These are phyloP conservation scores for Meriones unguiculatus DNA, from an alignment of 2,113 vertebrate genomes.

Conservation along the genomic window DNA sequence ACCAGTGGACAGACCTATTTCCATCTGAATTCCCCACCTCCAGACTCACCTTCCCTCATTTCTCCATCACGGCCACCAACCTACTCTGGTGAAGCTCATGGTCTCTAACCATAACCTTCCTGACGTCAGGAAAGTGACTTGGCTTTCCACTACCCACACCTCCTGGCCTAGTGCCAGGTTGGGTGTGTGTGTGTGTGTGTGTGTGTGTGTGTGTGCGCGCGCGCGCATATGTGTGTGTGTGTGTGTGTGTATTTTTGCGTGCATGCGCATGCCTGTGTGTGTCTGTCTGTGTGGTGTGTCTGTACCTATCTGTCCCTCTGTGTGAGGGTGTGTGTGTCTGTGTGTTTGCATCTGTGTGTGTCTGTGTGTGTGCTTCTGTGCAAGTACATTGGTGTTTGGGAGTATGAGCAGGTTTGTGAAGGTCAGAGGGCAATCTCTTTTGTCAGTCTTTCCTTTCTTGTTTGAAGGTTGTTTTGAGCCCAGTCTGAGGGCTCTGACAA, in stretches of 20 bases:
- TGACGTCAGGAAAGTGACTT: neutral
- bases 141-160: neutral
- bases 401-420: neutral
- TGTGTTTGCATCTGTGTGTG: neutral
- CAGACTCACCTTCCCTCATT: neutral
- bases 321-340: neutral
- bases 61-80: neutral
- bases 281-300: neutral
- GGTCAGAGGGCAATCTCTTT: neutral
- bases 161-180: neutral
- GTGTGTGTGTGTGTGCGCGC: neutral
- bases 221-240: no score
- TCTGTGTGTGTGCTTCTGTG: neutral
- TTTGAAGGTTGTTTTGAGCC: neutral
- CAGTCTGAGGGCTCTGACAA: neutral
- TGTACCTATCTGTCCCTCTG: no score
- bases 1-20: neutral
- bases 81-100: neutral
- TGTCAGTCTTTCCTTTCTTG: neutral
- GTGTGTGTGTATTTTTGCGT: no score
- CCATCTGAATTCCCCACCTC: neutral
- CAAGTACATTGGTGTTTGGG: neutral
- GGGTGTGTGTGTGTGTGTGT: neutral
- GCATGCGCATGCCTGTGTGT: no score
- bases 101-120: neutral